phyloP scores from a whole-genome alignment of 2,797 vertebrate species.

The Capromys pilorides region DNA sequence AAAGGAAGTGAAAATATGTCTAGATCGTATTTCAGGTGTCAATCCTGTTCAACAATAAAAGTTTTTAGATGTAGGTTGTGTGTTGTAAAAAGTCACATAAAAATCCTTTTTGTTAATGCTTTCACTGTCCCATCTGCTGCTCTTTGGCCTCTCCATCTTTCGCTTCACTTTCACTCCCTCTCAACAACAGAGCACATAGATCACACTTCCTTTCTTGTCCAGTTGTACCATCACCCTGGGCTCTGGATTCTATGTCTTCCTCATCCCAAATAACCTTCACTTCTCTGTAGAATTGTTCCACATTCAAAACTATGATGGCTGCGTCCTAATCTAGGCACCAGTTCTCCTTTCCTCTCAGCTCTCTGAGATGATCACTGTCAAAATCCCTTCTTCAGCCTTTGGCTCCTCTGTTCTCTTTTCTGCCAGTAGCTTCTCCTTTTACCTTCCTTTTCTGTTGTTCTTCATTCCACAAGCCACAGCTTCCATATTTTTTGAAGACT shows the following conservation, averaged over 20 bases:
- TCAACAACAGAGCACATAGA: neutral
- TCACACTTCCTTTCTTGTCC: neutral
- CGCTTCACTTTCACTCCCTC: neutral
- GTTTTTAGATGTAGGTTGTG: neutral
- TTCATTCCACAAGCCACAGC: neutral
- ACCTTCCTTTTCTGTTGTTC: neutral
- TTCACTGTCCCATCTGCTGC: neutral
- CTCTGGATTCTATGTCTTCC: neutral
- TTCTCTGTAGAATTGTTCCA: neutral
- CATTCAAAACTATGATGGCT: neutral
- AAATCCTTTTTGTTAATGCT: neutral
- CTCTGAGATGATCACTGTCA: neutral
- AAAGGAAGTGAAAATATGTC: neutral
- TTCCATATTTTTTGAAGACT: neutral
- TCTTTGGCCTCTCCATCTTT: neutral
- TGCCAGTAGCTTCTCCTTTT: neutral
- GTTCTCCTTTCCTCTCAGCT: neutral
- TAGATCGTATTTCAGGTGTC: neutral
- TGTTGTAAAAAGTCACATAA: neutral
- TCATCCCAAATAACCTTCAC: neutral
- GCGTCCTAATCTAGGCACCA: neutral
- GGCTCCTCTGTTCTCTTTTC: neutral
- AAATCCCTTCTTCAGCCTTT: neutral
- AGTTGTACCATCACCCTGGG: neutral
- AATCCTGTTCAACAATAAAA: neutral